Base-by-base conservation (phyloP, 2,888 invertebrate genomes). In the Alloscopus bannaensis region DNA sequence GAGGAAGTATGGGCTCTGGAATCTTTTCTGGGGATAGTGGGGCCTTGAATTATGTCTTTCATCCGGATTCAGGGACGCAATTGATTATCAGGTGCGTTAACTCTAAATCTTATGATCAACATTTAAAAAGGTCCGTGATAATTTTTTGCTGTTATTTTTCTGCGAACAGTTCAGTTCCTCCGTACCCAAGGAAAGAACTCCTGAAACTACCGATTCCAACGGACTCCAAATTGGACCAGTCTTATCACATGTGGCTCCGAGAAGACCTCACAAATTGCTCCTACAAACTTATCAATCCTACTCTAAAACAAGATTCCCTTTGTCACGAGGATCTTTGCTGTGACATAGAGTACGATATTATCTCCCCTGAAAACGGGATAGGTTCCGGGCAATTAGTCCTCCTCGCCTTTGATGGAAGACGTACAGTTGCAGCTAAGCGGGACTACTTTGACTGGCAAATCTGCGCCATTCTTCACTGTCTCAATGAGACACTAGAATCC, bases 1-100 rank as follows among this genome's bases (percentile, higher is more conserved):
- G 89, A 0, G 93, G 93, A 1, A 91, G 91, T 84, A 91, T 92
- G 36, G 95, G 95, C 2, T 92, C 92, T 11, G 95, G 95, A n/a
- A 93, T 95, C 70, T 95, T 91, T 87, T 90, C 91, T 0, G 92
- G 93, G 0, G 87, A 87, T 31, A 88, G 89, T 0, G 91, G 91
- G 0, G 88, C 86, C 3, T 52, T 86, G 6, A 83, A 81, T 20
- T 87, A 87, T 72, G 81, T 85, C 1, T 86, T 85, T 73, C 83
- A 87, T 68, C 83, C 86, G 0, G 81, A 84, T 50, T 86, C 86
- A 0, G 86, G 86, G 11, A 85, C 85, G 13, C 79, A 80, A 52
- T 18, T 87, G 13, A 40, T 87, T 16, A 68, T 87, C 26, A 85
- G 86, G 3, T 80, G 66, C 13, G n/a, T 50, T 18, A 13, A 31